Evolutionary conservation across 2,113 vertebrate genomes (phyloP).

Genomic region (Tetrax tetrax): DNA sequence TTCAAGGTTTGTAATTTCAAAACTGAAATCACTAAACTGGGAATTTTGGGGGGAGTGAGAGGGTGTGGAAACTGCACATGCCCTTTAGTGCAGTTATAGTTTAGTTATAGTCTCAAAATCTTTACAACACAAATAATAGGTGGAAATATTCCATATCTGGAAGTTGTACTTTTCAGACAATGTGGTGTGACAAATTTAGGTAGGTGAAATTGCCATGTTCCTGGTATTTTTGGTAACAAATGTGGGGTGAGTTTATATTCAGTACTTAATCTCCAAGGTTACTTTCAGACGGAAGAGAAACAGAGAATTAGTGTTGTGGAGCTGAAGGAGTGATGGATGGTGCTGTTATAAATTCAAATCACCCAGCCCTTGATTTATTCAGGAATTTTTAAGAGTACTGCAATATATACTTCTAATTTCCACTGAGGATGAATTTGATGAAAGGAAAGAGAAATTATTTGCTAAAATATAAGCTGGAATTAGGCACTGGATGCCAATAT

Average conservation of each 20-base stretch:
- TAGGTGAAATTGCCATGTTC: not conserved
- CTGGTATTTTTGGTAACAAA: not conserved
- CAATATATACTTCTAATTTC: slow-evolving; percentile 48
- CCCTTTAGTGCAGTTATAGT: not conserved
- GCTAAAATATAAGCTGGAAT: slow-evolving; percentile 17
- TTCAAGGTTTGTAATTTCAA: not conserved
- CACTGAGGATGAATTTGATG: slow-evolving; percentile 55
- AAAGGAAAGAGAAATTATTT: slow-evolving; percentile 54
- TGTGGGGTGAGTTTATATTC: slow-evolving; percentile 34
- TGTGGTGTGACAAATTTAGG: not conserved
- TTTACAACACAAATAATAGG: not conserved
- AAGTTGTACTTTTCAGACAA: not conserved
- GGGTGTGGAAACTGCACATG: accelerated
- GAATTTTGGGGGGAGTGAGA: not conserved
- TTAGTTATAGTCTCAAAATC: not conserved
- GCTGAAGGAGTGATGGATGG: slow-evolving; percentile 19
- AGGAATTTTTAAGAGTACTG: slow-evolving; percentile 17
- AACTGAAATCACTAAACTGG: not conserved
- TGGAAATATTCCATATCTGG: accelerated
- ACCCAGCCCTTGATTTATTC: slow-evolving; percentile 36
- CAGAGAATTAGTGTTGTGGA: not conserved
- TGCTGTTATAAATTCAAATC: slow-evolving; percentile 28
- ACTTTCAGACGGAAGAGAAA: not conserved
- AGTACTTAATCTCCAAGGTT: slow-evolving; percentile 1
- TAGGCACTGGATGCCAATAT: slow-evolving; percentile 40